Percentiles rank a stretch among this genome's conserved stretches.
These are phyloP conservation scores for Conger conger DNA, from an alignment of 2,113 vertebrate species.

Conservation along the genomic window DNA sequence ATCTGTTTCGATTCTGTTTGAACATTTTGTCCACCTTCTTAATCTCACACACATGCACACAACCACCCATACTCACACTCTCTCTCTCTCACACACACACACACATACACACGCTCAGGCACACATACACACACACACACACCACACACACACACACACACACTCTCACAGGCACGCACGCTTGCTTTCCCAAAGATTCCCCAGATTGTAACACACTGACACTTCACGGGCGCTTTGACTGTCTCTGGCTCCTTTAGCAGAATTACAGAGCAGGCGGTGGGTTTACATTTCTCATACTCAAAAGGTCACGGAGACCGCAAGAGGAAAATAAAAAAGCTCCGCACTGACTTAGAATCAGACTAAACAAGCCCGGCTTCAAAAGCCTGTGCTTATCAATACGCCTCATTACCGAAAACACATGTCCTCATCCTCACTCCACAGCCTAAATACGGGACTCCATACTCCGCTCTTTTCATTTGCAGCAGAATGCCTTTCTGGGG, in stretches of 20 bases:
- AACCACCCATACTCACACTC: neutral
- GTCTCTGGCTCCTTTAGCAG: neutral
- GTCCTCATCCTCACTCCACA: neutral
- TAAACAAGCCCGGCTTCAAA: neutral
- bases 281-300: neutral
- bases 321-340: neutral
- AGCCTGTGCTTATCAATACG: neutral
- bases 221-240: conserved; percentile 14
- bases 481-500: neutral
- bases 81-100: neutral
- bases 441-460: neutral
- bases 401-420: neutral
- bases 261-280: neutral
- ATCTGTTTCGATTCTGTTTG: too few species aligned
- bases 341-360: neutral
- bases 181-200: neutral
- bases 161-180: neutral
- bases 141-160: neutral
- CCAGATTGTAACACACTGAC: neutral
- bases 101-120: neutral
- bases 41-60: too few species aligned
- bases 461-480: neutral
- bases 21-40: too few species aligned
- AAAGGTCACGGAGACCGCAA: neutral
- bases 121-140: neutral